Evolutionary conservation across 2,797 vertebrate species (phyloP), one percentile per base, ranked within the genome.

Genomic region (Ammospiza maritima): DNA sequence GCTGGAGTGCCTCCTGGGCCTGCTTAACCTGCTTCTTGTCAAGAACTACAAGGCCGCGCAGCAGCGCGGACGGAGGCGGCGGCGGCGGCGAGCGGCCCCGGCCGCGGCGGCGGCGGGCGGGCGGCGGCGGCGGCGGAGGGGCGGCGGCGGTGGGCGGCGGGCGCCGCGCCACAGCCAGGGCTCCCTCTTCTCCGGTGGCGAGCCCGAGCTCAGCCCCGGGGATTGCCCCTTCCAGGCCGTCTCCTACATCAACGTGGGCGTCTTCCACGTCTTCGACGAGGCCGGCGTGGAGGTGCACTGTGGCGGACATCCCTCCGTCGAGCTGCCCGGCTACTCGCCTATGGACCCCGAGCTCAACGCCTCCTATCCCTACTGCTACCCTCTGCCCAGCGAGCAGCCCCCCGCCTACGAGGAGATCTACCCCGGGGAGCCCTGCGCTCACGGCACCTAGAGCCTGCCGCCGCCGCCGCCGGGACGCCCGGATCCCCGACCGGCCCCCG

Each of bases 281-380:
- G 98, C 98, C 20, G 99, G 98, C 13, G 98, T 98, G 86, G 99
- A 99, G 91, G 99, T 98, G 93, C 98, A 98, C 82, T 98, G 98
- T 81, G 98, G 98, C 10, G 99, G 99, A 11, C 99, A 99, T 94
- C 99, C 99, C 38, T 99, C 99, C 15, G 97, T 99, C 89, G 99
- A 99, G 97, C 98, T 99, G 95, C 99, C 99, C 7, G 99, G 99
- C 36, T 99, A 99, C 89, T 98, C 99, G 42, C 98, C 98, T 80
- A 97, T 97, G 87, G 98, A 99, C 97, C 98, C 99, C 48, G 99
- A 99, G 91, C 98, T 99, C 90, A 98, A 98, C 64, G 98, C 96
- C 62, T 98, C 99, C 74, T 99, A 99, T 95, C 99, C 99, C 2
- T 99, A 99, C 96, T 99, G 99, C 61, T 98, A 98, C 97, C 97